A percentile compares a stretch with the other conserved stretches of the same genome.
These are phyloP conservation scores for Sylvicola cinctus DNA, from an alignment of 2,888 invertebrate genomes.

Conservation along the genomic window DNA sequence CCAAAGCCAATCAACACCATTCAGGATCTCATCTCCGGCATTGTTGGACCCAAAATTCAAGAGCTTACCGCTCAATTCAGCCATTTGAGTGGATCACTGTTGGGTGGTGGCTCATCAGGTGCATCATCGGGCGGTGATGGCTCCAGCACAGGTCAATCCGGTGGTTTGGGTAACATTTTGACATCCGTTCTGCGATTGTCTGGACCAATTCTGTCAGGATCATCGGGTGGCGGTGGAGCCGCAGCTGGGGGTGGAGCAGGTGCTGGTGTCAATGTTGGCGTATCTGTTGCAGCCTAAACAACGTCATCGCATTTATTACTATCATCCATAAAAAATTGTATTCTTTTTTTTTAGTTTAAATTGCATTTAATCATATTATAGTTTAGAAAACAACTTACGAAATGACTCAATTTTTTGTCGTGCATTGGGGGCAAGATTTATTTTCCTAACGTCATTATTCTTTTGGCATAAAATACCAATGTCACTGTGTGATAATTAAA, in stretches of 20 bases:
- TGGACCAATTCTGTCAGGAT: conserved; percentile 24
- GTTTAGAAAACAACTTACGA: too few relatives aligned
- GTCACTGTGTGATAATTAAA: too few relatives aligned
- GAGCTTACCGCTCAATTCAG: conserved; percentile 45
- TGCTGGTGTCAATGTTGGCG: conserved; percentile 17
- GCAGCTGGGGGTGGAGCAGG: conserved; percentile 15
- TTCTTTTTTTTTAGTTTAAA: too few relatives aligned
- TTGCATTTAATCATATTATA: too few relatives aligned
- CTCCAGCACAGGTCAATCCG: conserved; percentile 8
- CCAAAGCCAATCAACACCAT: conserved; percentile 40
- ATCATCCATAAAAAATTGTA: too few relatives aligned
- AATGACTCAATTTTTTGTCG: too few relatives aligned
- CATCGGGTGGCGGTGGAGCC: conserved; percentile 13
- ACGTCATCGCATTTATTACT: neutral
- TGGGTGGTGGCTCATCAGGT: conserved; percentile 28
- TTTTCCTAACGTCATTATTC: too few relatives aligned
- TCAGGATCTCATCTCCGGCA: conserved; percentile 42
- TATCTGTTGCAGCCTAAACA: conserved; percentile 2
- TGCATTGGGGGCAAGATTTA: too few relatives aligned
- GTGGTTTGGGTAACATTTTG: conserved; percentile 19
- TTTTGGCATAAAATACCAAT: too few relatives aligned
- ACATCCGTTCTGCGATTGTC: conserved; percentile 23
- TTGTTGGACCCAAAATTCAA: conserved; percentile 48
- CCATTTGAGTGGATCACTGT: conserved; percentile 33
- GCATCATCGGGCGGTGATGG: conserved; percentile 12